Evolutionary conservation across 1,140 invertebrate species (phyloP).

Genomic region (Streblospio benedicti): DNA sequence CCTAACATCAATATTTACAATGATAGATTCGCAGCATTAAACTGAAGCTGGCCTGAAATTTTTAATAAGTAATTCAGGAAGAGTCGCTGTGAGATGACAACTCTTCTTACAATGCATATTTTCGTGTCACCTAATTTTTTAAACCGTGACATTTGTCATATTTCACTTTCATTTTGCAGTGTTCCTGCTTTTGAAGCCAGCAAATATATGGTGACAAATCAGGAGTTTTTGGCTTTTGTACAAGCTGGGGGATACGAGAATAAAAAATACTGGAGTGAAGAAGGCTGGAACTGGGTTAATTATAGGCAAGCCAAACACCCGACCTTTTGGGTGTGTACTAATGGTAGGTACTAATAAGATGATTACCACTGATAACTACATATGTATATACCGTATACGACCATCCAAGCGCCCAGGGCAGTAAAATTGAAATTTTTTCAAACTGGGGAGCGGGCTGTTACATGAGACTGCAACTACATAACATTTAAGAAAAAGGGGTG

Average conservation of each 20-base stretch:
- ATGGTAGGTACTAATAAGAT: conserved; percentile 30
- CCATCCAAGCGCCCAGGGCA: too few species aligned
- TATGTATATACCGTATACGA: too few species aligned
- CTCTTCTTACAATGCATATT: too few species aligned
- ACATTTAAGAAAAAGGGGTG: background rate
- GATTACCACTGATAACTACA: background rate
- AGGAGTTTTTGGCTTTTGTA: conserved; percentile 42
- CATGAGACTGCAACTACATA: background rate
- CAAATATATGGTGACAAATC: conserved; percentile 40
- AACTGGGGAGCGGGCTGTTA: too few species aligned
- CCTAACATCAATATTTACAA: too few species aligned
- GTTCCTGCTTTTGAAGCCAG: conserved; percentile 41
- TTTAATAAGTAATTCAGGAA: too few species aligned
- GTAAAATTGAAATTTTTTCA: too few species aligned
- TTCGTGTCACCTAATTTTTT: too few species aligned
- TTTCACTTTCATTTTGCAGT: conserved; percentile 23
- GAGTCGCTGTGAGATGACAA: too few species aligned
- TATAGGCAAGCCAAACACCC: conserved; percentile 39
- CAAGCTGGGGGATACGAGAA: conserved; percentile 36
- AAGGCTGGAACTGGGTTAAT: conserved; percentile 41
- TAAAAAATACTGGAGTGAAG: conserved; percentile 35
- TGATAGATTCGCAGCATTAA: too few species aligned
- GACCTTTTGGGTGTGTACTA: conserved; percentile 42
- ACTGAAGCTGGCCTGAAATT: too few species aligned
- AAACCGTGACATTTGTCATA: too few species aligned